Conservation (phyloP, 2,113 vertebrate genomes). For the Cyrtonyx montezumae region DNA sequence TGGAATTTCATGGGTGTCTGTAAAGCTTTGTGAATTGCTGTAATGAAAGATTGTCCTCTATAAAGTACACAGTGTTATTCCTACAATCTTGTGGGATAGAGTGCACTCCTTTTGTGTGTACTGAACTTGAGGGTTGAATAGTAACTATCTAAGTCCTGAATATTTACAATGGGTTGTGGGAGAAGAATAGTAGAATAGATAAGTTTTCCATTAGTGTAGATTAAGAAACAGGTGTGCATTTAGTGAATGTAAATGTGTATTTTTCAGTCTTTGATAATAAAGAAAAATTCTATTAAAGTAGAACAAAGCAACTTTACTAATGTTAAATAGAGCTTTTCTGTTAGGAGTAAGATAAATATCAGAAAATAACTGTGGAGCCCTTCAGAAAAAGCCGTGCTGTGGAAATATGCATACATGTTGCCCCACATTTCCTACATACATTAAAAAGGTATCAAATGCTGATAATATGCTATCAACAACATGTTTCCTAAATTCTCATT, state of each 20-base stretch:
- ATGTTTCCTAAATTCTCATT: neutral
- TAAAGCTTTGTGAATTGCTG: neutral
- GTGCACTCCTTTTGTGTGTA: neutral
- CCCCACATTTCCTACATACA: accelerated
- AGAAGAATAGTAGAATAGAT: neutral
- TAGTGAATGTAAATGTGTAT: neutral
- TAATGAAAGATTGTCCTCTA: neutral
- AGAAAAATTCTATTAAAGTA: slow-evolving; percentile 19
- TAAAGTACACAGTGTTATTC: neutral
- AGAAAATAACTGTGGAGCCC: neutral
- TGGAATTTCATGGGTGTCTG: slow-evolving; percentile 11
- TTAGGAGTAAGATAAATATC: neutral
- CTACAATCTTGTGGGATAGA: neutral
- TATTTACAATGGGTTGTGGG: neutral
- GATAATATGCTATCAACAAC: neutral
- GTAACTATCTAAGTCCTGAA: neutral
- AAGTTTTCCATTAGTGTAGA: neutral
- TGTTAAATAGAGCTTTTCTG: neutral
- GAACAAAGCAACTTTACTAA: slow-evolving; percentile 24
- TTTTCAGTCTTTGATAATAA: slow-evolving; percentile 2
- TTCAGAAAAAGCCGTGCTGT: neutral
- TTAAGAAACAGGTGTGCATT: slow-evolving; percentile 1
- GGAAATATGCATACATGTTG: neutral
- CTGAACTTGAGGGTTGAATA: neutral
- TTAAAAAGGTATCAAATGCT: neutral